Conservation (phyloP, 1,140 invertebrate genomes). For the Drosophila lini region DNA sequence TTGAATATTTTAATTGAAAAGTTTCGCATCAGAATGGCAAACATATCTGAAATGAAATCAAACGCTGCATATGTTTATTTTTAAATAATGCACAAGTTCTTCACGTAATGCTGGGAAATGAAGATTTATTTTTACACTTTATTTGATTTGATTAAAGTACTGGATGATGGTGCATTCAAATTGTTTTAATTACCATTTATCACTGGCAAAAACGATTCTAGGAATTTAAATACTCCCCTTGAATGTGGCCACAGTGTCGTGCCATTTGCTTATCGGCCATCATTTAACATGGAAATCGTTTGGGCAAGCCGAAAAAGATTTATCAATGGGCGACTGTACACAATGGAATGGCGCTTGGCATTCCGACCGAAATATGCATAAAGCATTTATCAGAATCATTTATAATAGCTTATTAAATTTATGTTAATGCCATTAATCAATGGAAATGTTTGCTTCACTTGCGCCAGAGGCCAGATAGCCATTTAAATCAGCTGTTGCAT, state of each 20-base stretch:
- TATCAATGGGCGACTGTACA: constrained; percentile 12
- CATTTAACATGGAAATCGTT: constrained; percentile 22
- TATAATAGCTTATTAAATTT: constrained; percentile 54
- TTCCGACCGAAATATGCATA: constrained; percentile 10
- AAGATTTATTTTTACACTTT: constrained; percentile 20
- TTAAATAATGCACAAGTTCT: constrained; percentile 6
- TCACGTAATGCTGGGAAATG: neutral
- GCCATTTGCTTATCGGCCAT: constrained; percentile 14
- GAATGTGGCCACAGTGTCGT: neutral
- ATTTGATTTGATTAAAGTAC: neutral
- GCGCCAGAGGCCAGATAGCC: constrained; percentile 40
- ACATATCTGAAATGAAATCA: constrained; percentile 69
- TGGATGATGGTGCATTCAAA: neutral
- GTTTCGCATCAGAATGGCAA: constrained; percentile 21
- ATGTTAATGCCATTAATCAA: constrained; percentile 73
- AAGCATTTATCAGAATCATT: constrained; percentile 56
- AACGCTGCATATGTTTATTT: constrained; percentile 7
- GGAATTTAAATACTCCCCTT: constrained; percentile 9
- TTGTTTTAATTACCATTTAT: neutral
- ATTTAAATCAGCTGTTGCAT: constrained; percentile 70
- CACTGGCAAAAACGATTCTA: neutral
- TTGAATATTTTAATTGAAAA: constrained; percentile 60
- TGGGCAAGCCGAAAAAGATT: constrained; percentile 7
- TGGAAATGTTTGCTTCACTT: constrained; percentile 37
- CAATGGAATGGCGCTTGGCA: constrained; percentile 1